Evolutionary conservation across 2,797 vertebrate species (phyloP).

Genomic region (Ficedula albicollis): DNA sequence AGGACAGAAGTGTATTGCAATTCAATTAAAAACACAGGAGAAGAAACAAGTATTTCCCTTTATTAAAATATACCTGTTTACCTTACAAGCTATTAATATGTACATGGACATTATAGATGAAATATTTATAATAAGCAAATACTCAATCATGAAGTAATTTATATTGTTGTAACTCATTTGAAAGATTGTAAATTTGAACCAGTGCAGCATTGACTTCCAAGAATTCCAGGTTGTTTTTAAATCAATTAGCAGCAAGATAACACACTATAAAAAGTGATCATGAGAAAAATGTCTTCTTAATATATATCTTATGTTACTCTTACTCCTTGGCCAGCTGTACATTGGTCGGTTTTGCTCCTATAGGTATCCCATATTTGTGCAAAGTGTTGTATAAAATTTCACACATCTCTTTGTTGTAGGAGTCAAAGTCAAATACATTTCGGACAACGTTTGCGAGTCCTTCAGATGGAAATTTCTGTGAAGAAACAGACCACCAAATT

Average conservation of each 20-base stretch:
- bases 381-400: conserved; percentile 89
- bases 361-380: conserved; percentile 95
- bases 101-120: conserved; percentile 36
- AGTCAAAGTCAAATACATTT: conserved; percentile 98
- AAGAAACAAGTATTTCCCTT: conserved; percentile 97
- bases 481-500: neutral
- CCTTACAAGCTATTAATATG: conserved; percentile 59
- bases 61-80: conserved; percentile 81
- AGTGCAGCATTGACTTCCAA: conserved; percentile 8
- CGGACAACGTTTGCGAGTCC: conserved; percentile 92
- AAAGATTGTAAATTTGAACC: neutral
- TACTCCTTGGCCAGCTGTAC: conserved; percentile 97
- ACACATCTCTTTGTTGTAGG: conserved; percentile 91
- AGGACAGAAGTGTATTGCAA: neutral
- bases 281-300: conserved; percentile 32
- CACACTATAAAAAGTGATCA: neutral
- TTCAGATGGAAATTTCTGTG: conserved; percentile 92
- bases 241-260: conserved; percentile 40
- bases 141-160: conserved; percentile 13
- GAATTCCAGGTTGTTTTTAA: conserved; percentile 12
- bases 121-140: conserved; percentile 50
- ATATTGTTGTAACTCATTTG: neutral
- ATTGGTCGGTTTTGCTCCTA: conserved; percentile 90
- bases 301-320: conserved; percentile 75
- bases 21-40: conserved; percentile 77